Base-by-base conservation (phyloP, 2,888 invertebrate species). In the Nysson spinosus region DNA sequence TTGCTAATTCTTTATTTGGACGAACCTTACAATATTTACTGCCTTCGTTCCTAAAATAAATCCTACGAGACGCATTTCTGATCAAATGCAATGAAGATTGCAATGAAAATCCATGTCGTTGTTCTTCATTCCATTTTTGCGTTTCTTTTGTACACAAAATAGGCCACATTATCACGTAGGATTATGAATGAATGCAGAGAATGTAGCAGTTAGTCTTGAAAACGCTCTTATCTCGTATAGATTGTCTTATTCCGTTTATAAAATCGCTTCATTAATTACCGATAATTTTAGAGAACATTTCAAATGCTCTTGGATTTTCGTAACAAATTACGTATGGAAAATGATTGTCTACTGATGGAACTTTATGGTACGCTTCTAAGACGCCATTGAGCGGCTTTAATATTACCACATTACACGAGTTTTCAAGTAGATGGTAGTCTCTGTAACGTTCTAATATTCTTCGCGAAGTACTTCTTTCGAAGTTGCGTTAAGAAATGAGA, bases 341-440 rank as follows among this genome's bases (percentile, higher is more conserved):
- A 69, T 80, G 84, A 85, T 85, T 84, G 84, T 85, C 83, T 79
- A 77, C 51, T 76, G 81, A 82, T 69, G 78, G 78, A 84, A 82
- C 78, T n/a, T n/a, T n/a, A n/a, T n/a, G n/a, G n/a, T n/a, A n/a
- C n/a, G n/a, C n/a, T n/a, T n/a, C n/a, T n/a, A n/a, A n/a, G n/a
- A n/a, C n/a, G n/a, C n/a, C n/a, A n/a, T n/a, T n/a, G n/a, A n/a
- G n/a, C n/a, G n/a, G n/a, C n/a, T n/a, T n/a, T n/a, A n/a, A n/a
- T n/a, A n/a, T n/a, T n/a, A n/a, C n/a, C n/a, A n/a, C n/a, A n/a
- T n/a, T n/a, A n/a, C n/a, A n/a, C n/a, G n/a, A n/a, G n/a, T n/a
- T n/a, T n/a, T n/a, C n/a, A n/a, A n/a, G n/a, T n/a, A n/a, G n/a
- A n/a, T n/a, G n/a, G n/a, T n/a, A n/a, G n/a, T n/a, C n/a, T n/a